phyloP scores from a whole-genome alignment of 2,797 vertebrate species.

The Petrocephalus schoutedeni region DNA sequence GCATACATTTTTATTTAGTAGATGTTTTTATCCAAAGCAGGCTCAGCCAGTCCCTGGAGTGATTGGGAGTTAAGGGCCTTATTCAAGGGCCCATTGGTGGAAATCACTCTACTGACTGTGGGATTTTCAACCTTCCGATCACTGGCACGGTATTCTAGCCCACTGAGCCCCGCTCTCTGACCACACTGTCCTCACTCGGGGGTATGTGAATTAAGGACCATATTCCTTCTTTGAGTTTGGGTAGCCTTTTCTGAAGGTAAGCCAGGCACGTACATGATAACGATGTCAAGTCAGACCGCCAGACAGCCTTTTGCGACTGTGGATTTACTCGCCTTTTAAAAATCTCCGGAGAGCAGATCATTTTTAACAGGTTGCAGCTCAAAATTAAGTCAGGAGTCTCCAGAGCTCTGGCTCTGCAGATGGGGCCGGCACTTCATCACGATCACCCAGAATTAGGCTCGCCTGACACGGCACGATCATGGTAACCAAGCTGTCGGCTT shows the following conservation, averaged over 20 bases:
- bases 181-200: neutral
- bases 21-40: neutral
- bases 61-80: neutral
- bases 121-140: neutral
- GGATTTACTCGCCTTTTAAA: neutral
- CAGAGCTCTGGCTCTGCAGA: neutral
- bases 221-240: neutral
- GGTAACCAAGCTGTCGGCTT: neutral
- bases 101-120: neutral
- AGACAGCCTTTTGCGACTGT: neutral
- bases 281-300: neutral
- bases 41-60: neutral
- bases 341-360: neutral
- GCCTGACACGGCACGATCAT: neutral
- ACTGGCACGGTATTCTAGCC: neutral
- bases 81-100: neutral
- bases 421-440: neutral
- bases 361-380: neutral
- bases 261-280: neutral
- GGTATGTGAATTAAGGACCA: neutral
- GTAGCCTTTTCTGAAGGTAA: neutral
- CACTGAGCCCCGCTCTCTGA: neutral
- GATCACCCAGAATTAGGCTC: neutral
- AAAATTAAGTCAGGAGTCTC: conserved; percentile 1
- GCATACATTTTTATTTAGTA: neutral